phyloP scores from a whole-genome alignment of 2,113 vertebrate genomes.

The Tor tambroides region DNA sequence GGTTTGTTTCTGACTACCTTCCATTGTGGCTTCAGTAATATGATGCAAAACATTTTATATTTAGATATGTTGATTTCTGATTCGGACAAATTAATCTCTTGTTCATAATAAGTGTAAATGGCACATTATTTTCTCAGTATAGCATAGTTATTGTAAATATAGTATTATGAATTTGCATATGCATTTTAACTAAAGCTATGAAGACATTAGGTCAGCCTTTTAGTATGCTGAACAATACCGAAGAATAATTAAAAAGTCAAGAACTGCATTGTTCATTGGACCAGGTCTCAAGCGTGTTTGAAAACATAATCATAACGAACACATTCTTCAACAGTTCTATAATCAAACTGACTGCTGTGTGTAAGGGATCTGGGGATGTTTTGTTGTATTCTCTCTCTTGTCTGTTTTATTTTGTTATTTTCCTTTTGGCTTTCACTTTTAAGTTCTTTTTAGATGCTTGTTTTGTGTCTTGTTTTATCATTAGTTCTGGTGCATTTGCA shows the following conservation, averaged over 20 bases:
- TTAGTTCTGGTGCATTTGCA: not conserved
- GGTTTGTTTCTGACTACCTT: not conserved
- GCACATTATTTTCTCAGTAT: not conserved
- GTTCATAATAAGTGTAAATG: not conserved
- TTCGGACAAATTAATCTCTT: too few species aligned
- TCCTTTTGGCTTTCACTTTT: not conserved
- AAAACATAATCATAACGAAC: not conserved
- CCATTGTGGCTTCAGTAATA: not conserved
- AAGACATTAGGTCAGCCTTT: not conserved
- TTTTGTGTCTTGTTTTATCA: not conserved
- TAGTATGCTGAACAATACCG: not conserved
- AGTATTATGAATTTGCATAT: not conserved
- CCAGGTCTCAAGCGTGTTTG: too few species aligned
- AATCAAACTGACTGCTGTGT: not conserved
- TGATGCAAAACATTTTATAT: not conserved
- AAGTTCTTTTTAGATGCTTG: not conserved
- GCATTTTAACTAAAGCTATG: not conserved
- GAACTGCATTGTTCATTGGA: not conserved
- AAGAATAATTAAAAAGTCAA: too few species aligned
- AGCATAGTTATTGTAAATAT: not conserved
- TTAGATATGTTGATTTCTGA: not conserved
- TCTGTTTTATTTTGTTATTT: not conserved
- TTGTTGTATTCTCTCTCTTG: not conserved
- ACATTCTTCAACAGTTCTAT: not conserved
- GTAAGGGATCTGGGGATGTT: not conserved